These are phyloP conservation scores for Eristalis tenax DNA, from an alignment of 2,888 invertebrate genomes.

Conservation along the genomic window DNA sequence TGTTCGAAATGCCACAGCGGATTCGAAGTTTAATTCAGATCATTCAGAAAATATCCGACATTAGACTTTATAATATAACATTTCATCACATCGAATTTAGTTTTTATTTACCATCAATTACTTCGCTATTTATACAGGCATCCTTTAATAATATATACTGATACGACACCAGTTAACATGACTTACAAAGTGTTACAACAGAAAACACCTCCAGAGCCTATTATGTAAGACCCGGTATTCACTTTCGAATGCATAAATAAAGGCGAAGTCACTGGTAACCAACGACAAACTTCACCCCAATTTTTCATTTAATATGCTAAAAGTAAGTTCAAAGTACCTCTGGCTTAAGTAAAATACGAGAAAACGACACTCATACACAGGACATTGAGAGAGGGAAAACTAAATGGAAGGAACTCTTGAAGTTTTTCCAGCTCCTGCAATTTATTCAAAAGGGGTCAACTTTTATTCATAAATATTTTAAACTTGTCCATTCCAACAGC, in stretches of 20 bases:
- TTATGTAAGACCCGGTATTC: conserved; percentile 28
- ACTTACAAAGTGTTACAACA: not conserved
- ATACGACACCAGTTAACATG: not conserved
- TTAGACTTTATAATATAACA: too few species aligned
- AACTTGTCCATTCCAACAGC: conserved; percentile 61
- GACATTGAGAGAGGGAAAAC: conserved; percentile 34
- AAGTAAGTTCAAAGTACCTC: conserved; percentile 69
- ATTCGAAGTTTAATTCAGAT: too few species aligned
- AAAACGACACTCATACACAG: conserved; percentile 49
- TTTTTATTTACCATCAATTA: not conserved
- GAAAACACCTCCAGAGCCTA: conserved; percentile 18
- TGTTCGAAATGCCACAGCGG: too few species aligned
- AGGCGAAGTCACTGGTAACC: conserved; percentile 49
- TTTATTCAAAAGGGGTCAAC: conserved; percentile 70
- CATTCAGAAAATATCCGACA: too few species aligned
- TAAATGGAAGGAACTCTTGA: conserved; percentile 51
- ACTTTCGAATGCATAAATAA: conserved; percentile 62
- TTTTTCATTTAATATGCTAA: conserved; percentile 68
- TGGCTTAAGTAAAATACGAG: conserved; percentile 62
- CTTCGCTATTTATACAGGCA: not conserved
- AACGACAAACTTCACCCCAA: conserved; percentile 61
- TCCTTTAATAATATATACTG: not conserved
- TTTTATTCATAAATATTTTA: conserved; percentile 71
- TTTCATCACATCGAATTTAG: not conserved
- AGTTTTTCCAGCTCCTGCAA: conserved; percentile 49